Evolutionary conservation across 2,797 vertebrate species (phyloP).

Genomic region (Darevskia mixta): DNA sequence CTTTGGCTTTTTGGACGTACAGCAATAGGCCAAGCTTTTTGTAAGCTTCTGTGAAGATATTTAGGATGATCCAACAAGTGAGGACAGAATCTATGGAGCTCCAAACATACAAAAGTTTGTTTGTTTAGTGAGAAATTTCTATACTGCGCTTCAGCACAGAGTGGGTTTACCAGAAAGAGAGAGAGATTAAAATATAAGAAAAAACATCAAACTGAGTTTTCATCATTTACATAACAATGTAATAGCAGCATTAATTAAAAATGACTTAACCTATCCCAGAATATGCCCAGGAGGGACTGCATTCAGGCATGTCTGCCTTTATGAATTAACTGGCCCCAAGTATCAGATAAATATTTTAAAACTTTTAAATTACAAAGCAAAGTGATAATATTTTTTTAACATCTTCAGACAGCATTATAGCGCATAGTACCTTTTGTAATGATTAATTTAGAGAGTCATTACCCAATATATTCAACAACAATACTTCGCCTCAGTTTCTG

Average conservation of each 20-base stretch:
- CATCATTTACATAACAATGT: no score
- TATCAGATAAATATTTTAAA: background rate
- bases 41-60: no score
- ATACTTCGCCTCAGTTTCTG: slow-evolving; percentile 11
- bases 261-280: background rate
- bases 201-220: no score
- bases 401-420: background rate
- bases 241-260: background rate
- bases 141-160: no score
- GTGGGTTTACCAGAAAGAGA: no score
- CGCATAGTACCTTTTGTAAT: background rate
- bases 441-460: slow-evolving; percentile 14
- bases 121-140: no score
- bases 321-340: background rate
- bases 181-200: no score
- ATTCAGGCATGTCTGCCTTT: background rate
- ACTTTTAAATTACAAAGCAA: background rate
- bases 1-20: no score
- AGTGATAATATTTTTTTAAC: background rate
- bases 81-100: background rate
- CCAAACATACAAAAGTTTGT: background rate
- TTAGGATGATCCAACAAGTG: no score
- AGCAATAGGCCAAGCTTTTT: no score
- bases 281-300: background rate
- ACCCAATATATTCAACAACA: slow-evolving; percentile 28